Evolutionary conservation across 2,113 vertebrate genomes (phyloP).

Genomic region (Sinocyclocheilus anophthalmus): DNA sequence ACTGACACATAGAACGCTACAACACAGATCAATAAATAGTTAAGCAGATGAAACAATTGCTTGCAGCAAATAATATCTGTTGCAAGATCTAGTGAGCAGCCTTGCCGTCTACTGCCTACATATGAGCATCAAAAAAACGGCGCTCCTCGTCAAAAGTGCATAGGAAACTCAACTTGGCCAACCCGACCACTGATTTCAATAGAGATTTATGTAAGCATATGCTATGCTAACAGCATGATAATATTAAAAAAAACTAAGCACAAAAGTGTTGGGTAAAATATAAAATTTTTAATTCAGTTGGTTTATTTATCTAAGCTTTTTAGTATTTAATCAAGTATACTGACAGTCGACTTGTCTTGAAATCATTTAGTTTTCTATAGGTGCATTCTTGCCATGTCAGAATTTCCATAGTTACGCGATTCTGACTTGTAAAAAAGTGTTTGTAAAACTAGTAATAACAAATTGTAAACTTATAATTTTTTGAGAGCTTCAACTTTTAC

Average conservation of each 20-base stretch:
- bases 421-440: too few relatives aligned
- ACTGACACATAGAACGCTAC: conserved; percentile 69
- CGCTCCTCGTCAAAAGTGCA: background rate
- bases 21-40: conserved; percentile 32
- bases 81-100: background rate
- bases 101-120: background rate
- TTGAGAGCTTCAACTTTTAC: too few relatives aligned
- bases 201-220: background rate
- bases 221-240: too few relatives aligned
- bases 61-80: background rate
- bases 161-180: background rate
- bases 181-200: background rate
- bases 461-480: too few relatives aligned
- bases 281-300: background rate
- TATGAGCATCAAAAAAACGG: background rate
- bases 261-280: background rate
- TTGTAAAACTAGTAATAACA: too few relatives aligned
- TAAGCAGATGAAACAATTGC: too few relatives aligned
- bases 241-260: too few relatives aligned
- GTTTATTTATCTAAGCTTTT: background rate
- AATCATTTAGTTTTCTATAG: background rate
- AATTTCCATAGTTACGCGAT: too few relatives aligned
- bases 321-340: background rate
- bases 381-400: too few relatives aligned
- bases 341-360: background rate